Conservation (phyloP, 2,113 vertebrate species). For the Erinaceus europaeus region DNA sequence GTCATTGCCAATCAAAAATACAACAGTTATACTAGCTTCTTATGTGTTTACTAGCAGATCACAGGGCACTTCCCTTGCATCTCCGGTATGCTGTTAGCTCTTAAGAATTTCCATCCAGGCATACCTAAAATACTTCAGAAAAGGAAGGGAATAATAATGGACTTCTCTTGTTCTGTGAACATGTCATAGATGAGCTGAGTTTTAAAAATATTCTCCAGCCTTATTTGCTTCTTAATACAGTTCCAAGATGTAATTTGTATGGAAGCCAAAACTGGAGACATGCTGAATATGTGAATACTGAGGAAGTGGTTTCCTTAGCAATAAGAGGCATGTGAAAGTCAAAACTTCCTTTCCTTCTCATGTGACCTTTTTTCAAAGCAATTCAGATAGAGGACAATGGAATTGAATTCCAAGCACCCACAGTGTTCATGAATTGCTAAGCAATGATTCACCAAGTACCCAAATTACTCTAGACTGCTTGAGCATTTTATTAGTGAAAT, state of each 20-base stretch:
- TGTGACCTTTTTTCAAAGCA: slow-evolving; percentile 85
- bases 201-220: slow-evolving; percentile 71
- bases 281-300: slow-evolving; percentile 81
- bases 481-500: slow-evolving; percentile 76
- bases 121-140: slow-evolving; percentile 25
- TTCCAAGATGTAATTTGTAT: slow-evolving; percentile 76
- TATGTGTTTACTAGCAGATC: slow-evolving; percentile 54
- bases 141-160: slow-evolving; percentile 37
- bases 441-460: slow-evolving; percentile 68
- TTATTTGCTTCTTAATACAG: slow-evolving; percentile 74
- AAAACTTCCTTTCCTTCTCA: slow-evolving; percentile 86
- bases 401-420: slow-evolving; percentile 82
- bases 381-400: slow-evolving; percentile 82
- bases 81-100: slow-evolving; percentile 54
- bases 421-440: slow-evolving; percentile 71
- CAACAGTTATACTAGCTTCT: slow-evolving; percentile 40
- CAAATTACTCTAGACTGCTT: slow-evolving; percentile 69
- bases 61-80: slow-evolving; percentile 1
- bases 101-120: slow-evolving; percentile 45
- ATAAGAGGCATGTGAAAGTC: slow-evolving; percentile 87
- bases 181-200: slow-evolving; percentile 48
- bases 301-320: slow-evolving; percentile 86
- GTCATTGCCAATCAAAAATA: slow-evolving; percentile 40
- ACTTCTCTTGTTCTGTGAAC: slow-evolving; percentile 44
- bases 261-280: slow-evolving; percentile 76